These are phyloP conservation scores for Scaptomyza pallida DNA, from an alignment of 1,140 invertebrate species.

Conservation along the genomic window DNA sequence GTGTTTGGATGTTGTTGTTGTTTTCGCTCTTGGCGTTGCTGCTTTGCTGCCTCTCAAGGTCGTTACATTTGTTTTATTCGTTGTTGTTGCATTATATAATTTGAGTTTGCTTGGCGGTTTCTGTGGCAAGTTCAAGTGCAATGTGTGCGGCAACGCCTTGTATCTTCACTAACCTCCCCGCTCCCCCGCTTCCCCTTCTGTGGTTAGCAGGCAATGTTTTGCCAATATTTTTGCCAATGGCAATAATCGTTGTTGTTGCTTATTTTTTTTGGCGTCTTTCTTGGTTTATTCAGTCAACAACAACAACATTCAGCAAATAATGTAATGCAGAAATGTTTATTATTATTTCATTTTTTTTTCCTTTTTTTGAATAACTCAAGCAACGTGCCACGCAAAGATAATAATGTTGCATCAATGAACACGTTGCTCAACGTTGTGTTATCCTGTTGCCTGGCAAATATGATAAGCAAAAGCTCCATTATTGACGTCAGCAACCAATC, in stretches of 20 bases:
- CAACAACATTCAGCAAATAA: slow-evolving; percentile 19
- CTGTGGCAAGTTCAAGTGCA: slow-evolving; percentile 79
- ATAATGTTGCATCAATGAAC: not conserved
- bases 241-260: slow-evolving; percentile 47
- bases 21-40: slow-evolving; percentile 39
- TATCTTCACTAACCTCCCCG: not conserved
- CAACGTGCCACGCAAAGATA: slow-evolving; percentile 4
- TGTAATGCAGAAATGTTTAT: slow-evolving; percentile 20
- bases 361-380: slow-evolving; percentile 19
- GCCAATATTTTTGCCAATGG: slow-evolving; percentile 77
- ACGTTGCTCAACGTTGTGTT: not conserved
- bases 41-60: slow-evolving; percentile 65
- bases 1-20: slow-evolving; percentile 38
- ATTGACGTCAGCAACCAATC: not conserved
- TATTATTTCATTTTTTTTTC: slow-evolving; percentile 4
- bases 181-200: no score
- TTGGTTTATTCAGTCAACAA: slow-evolving; percentile 42
- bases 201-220: slow-evolving; percentile 70
- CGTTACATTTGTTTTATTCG: slow-evolving; percentile 78
- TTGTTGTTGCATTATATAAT: slow-evolving; percentile 73
- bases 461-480: no score
- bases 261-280: slow-evolving; percentile 43
- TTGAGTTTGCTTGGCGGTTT: slow-evolving; percentile 59
- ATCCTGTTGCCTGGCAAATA: no score
- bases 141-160: slow-evolving; percentile 33